Base-by-base conservation (phyloP, 2,797 vertebrate species). In the Cryptoprocta ferox region DNA sequence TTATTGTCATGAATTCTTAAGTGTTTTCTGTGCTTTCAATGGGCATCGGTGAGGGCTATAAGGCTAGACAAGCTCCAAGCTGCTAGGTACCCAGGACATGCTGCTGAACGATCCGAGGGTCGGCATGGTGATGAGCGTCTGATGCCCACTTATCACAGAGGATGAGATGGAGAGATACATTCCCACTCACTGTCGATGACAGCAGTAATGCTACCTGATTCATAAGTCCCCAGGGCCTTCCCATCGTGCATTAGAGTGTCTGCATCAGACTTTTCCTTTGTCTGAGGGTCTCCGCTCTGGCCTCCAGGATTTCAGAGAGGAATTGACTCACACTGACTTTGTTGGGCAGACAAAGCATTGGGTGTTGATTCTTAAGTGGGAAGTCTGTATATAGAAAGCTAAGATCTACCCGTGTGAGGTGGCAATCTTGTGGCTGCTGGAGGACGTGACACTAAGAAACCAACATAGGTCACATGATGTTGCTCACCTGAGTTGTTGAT, bases 301-400 rank as follows among this genome's bases (percentile, higher is more conserved):
- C 98, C 98, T 98, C 97, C 98, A 98, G 97, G 97, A 97, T 96
- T 98, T 98, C 97, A 97, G 96, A 98, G 98, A 98, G 93, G 93
- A 97, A 98, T 96, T 98, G 98, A 98, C 98, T 98, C 91, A 9
- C 89, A 97, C 63, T 88, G 98, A 97, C 97, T 98, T 91, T 93
- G 81, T 90, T 93, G 95, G 96, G 90, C 95, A 98, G 96, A 78
- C 15, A 26, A 75, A 87, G 89, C 56, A 93, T 93, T 9, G 0
- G 11, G 0, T 56, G 84, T 32, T 39, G 79, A 86, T 86, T 39
- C 59, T 42, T 53, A 39, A 96, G 94, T n/a, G 26, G 26, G 12
- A 18, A 92, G 68, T 81, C 89, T 92, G 13, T 35, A 45, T 13
- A 81, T 35, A 90, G 80, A 93, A 87, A 50, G 48, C 71, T 68